These are phyloP conservation scores for Sialia sialis DNA, from an alignment of 2,113 vertebrate species.

Conservation along the genomic window DNA sequence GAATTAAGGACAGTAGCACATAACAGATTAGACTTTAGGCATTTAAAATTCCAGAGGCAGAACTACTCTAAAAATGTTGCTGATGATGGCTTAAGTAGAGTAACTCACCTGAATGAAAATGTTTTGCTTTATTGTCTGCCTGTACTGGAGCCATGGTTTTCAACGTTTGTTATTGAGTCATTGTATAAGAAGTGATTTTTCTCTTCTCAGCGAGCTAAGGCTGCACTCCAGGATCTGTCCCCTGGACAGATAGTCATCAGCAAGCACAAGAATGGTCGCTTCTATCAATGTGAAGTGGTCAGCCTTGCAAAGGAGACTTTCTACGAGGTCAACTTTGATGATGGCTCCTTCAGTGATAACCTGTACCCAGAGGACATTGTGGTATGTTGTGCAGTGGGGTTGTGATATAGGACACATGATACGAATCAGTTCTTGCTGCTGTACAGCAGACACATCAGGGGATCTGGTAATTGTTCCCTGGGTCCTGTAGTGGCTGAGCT, in stretches of 20 bases:
- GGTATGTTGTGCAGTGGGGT: constrained; percentile 69
- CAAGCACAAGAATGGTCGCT: constrained; percentile 97
- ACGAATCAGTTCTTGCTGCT: not conserved
- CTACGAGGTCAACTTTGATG: constrained; percentile 97
- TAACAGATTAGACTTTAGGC: not conserved
- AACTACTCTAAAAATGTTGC: not conserved
- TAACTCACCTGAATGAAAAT: not conserved
- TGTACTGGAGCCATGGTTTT: not conserved
- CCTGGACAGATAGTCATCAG: constrained; percentile 93
- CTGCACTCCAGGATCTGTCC: constrained; percentile 86
- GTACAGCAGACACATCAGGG: not conserved
- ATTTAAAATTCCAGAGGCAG: not conserved
- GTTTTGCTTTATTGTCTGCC: not conserved
- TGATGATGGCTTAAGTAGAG: not conserved
- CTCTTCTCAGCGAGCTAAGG: constrained; percentile 83
- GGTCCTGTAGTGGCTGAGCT: not conserved
- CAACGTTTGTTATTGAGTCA: not conserved
- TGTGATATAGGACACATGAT: not conserved
- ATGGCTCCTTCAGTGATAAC: constrained; percentile 97
- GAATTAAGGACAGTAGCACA: not conserved
- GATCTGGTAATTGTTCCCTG: not conserved
- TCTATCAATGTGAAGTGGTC: constrained; percentile 95
- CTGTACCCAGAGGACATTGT: constrained; percentile 97
- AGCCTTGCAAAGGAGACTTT: constrained; percentile 94
- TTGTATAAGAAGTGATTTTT: not conserved